Conservation (phyloP, 92 coral and sea anemone genomes). For the Zoanthus sociatus region DNA sequence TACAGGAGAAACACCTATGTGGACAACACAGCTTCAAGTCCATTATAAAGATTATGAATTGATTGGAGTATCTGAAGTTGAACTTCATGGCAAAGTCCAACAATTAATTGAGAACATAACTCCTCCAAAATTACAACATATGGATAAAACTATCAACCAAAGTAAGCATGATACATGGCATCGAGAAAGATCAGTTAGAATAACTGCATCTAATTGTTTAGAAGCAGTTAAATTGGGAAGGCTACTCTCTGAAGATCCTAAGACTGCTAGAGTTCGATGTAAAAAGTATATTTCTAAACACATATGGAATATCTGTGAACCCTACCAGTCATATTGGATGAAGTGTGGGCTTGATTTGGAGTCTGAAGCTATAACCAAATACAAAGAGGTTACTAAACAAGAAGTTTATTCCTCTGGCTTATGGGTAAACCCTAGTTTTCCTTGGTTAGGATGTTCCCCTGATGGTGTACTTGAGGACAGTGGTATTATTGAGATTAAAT, state of each 20-base stretch:
- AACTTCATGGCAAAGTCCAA: slow-evolving; percentile 16
- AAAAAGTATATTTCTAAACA: slow-evolving; percentile 17
- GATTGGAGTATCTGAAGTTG: slow-evolving; percentile 21
- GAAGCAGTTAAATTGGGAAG: slow-evolving; percentile 7
- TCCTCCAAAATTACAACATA: slow-evolving; percentile 23
- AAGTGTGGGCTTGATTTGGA: slow-evolving; percentile 31
- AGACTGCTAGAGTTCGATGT: slow-evolving; percentile 22
- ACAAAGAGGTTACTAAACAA: slow-evolving; percentile 32
- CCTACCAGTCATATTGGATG: slow-evolving; percentile 38
- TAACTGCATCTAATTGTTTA: slow-evolving; percentile 65
- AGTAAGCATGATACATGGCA: slow-evolving; percentile 57
- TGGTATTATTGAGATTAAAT: not conserved
- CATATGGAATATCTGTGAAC: slow-evolving; percentile 38
- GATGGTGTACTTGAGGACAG: not conserved
- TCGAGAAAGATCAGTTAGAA: slow-evolving; percentile 44
- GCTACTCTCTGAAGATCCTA: not conserved
- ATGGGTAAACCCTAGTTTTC: slow-evolving; percentile 43
- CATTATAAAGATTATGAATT: slow-evolving; percentile 50
- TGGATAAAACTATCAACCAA: slow-evolving; percentile 51
- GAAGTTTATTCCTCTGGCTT: slow-evolving; percentile 31
- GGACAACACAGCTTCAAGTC: slow-evolving; percentile 58
- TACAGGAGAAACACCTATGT: slow-evolving; percentile 46
- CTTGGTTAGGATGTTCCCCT: slow-evolving; percentile 37
- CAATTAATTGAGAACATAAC: slow-evolving; percentile 36
- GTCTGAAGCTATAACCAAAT: slow-evolving; percentile 31